Evolutionary conservation across 1,140 invertebrate species (phyloP), one percentile per base, ranked within the genome.

Genomic region (Drosophila sucinea): DNA sequence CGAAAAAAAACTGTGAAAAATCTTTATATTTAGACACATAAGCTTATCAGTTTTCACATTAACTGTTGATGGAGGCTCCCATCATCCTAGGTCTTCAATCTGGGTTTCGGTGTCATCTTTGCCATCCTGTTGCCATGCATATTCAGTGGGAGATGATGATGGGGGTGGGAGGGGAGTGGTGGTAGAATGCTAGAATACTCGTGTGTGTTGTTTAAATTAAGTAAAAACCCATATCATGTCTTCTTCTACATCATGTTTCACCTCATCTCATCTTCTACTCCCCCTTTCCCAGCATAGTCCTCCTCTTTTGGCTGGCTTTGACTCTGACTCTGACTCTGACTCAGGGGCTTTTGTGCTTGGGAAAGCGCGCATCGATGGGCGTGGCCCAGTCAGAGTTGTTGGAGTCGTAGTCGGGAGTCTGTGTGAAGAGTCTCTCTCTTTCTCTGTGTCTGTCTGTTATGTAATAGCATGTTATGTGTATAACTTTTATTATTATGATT

Each of bases 401-500:
- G 32, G 55, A 25, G 38, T 64, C 23, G 38, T 23, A 17, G 11
- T 47, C 7, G 11, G 6, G 44, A 44, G 44, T 25, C 23, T 51
- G n/a, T 51, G 8, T 44, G n/a, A 44, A 44, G 41, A 44, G n/a
- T 33, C 33, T 7, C 7, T 68, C 35, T 73, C 41, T 63, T n/a
- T 74, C 44, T 72, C 51, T 40, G 17, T 60, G 32, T 74, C 47
- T 77, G 68, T 62, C 67, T 80, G 83, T 89, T 89, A 83, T 79
- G 83, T 89, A 87, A 86, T 87, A 87, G 83, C 83, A 86, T 86
- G 83, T 86, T 86, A 77, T 80, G 79, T 87, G 83, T 83, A 86
- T 87, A 87, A 86, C 83, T 86, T 86, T 86, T 86, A 86, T 86
- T 87, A 86, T 86, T 86, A 86, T 83, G 83, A 86, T 86, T 86